Evolutionary conservation across 2,113 vertebrate species (phyloP).

Genomic region (Perognathus longimembris): DNA sequence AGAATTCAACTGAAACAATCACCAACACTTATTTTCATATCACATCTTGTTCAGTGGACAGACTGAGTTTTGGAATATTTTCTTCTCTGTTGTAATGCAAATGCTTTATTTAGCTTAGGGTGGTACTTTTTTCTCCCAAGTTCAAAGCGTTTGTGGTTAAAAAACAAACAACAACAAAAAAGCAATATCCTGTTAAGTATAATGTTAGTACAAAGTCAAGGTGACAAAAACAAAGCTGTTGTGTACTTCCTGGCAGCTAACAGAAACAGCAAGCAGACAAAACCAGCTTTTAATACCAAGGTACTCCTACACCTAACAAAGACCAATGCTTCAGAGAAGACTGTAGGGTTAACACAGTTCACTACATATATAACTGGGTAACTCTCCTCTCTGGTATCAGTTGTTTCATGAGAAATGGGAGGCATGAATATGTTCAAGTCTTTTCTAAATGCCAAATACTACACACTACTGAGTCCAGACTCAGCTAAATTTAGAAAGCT

Average conservation of each 20-base stretch:
- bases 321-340: neutral
- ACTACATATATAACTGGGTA: neutral
- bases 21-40: conserved; percentile 32
- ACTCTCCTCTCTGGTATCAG: neutral
- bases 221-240: conserved; percentile 52
- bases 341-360: neutral
- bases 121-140: conserved; percentile 27
- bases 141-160: conserved; percentile 68
- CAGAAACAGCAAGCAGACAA: neutral
- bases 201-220: conserved; percentile 57
- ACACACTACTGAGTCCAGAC: neutral
- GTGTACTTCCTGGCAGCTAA: conserved; percentile 46
- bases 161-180: neutral
- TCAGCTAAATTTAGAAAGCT: neutral
- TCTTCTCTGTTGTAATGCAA: conserved; percentile 58
- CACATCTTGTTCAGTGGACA: conserved; percentile 38
- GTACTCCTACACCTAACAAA: neutral
- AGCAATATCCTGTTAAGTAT: conserved; percentile 61
- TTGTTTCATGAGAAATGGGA: neutral
- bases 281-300: neutral
- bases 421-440: conserved; percentile 10
- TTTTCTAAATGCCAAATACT: neutral
- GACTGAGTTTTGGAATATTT: conserved; percentile 58
- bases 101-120: conserved; percentile 55
- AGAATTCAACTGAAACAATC: conserved; percentile 21